Percentiles rank a stretch among this genome's conserved stretches.
Conservation (phyloP, 2,888 invertebrate genomes). For the Philopedon plagiatum region DNA sequence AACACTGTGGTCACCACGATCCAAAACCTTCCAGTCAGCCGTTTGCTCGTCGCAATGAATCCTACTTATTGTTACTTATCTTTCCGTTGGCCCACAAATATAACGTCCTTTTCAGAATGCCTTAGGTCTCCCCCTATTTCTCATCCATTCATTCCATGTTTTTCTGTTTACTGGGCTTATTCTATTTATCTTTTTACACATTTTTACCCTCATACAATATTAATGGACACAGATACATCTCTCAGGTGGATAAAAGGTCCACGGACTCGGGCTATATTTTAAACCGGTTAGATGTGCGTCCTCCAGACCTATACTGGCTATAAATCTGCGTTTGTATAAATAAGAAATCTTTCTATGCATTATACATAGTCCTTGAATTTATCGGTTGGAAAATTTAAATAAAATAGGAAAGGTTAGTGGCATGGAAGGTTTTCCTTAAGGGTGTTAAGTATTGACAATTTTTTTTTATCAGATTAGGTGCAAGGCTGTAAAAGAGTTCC, state of each 20-base stretch:
- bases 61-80: background rate
- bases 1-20: too few relatives aligned
- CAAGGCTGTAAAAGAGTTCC: too few relatives aligned
- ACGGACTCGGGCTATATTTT: constrained; percentile 31
- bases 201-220: constrained; percentile 42
- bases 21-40: too few relatives aligned
- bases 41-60: too few relatives aligned
- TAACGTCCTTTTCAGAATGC: background rate
- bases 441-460: too few relatives aligned
- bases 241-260: constrained; percentile 43
- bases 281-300: constrained; percentile 40
- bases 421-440: background rate
- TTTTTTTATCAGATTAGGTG: too few relatives aligned
- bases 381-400: constrained; percentile 19
- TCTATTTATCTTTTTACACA: constrained; percentile 40
- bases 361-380: constrained; percentile 21
- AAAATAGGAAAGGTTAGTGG: constrained; percentile 13
- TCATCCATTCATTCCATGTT: constrained; percentile 4
- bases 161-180: constrained; percentile 16
- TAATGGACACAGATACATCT: constrained; percentile 37
- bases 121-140: background rate
- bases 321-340: constrained; percentile 39
- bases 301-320: constrained; percentile 29
- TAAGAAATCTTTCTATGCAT: constrained; percentile 30
- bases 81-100: background rate